Percentiles rank a stretch among this genome's conserved stretches.
phyloP scores from a whole-genome alignment of 2,113 vertebrate species.

The Hydrochoerus hydrochaeris region DNA sequence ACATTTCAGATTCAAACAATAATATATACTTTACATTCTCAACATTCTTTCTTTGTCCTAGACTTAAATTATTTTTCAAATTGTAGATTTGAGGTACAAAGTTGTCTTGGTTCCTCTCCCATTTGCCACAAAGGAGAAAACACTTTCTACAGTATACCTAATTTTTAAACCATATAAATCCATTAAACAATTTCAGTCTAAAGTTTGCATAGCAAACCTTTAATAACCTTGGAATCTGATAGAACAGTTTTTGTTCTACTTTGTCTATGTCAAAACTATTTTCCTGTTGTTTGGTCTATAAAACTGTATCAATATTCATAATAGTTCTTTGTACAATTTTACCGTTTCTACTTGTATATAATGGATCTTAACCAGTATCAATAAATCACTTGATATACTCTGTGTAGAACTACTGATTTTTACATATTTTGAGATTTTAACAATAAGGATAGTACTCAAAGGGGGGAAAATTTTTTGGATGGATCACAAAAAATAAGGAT shows the following conservation, averaged over 20 bases:
- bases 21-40: slow-evolving; percentile 4
- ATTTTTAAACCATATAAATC: slow-evolving; percentile 66
- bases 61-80: slow-evolving; percentile 78
- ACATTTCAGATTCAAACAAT: not conserved
- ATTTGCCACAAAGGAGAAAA: slow-evolving; percentile 28
- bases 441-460: not conserved
- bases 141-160: slow-evolving; percentile 75
- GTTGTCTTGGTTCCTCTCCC: slow-evolving; percentile 51
- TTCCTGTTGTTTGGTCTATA: slow-evolving; percentile 64
- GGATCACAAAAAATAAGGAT: not conserved
- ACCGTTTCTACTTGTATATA: slow-evolving; percentile 77
- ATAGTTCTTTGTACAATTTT: slow-evolving; percentile 74
- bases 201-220: slow-evolving; percentile 69
- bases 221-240: slow-evolving; percentile 57
- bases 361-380: slow-evolving; percentile 64
- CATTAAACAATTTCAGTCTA: slow-evolving; percentile 67
- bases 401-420: not conserved
- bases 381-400: slow-evolving; percentile 68
- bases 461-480: not conserved
- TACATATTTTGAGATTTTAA: slow-evolving; percentile 25
- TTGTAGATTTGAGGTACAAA: slow-evolving; percentile 70
- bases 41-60: slow-evolving; percentile 73
- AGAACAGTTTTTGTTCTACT: slow-evolving; percentile 54
- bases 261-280: slow-evolving; percentile 60
- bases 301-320: slow-evolving; percentile 63